These are phyloP conservation scores for Apostichopus leukothele DNA, from an alignment of 53 echinoderm and acorn worm genomes.

Conservation along the genomic window DNA sequence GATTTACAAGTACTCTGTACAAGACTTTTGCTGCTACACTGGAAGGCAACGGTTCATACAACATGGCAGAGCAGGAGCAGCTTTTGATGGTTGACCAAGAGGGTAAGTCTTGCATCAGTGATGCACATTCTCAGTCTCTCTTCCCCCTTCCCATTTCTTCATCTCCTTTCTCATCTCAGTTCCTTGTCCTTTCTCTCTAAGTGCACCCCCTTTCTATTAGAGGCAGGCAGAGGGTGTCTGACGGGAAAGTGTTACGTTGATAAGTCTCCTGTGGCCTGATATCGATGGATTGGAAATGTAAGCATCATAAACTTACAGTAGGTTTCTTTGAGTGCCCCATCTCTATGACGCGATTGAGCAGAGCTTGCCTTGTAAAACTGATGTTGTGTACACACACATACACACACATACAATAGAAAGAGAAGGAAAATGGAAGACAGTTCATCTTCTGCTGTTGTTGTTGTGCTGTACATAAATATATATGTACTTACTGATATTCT, in stretches of 20 bases:
- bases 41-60: slow-evolving; percentile 33
- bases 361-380: neutral
- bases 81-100: slow-evolving; percentile 29
- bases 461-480: no score
- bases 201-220: slow-evolving; percentile 15
- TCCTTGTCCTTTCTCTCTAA: neutral
- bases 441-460: no score
- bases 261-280: slow-evolving; percentile 9
- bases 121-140: neutral
- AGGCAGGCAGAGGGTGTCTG: slow-evolving; percentile 11
- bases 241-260: neutral
- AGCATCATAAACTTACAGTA: neutral
- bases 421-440: neutral
- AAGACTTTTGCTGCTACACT: slow-evolving; percentile 1
- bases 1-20: slow-evolving; percentile 34
- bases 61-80: slow-evolving; percentile 37
- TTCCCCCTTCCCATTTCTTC: neutral
- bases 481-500: no score
- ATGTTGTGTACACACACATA: neutral
- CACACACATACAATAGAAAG: neutral
- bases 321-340: neutral
- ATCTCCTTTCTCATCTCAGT: neutral
- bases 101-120: slow-evolving; percentile 16
- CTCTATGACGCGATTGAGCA: neutral
- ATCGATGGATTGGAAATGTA: slow-evolving; percentile 7